Conservation (phyloP, 2,797 vertebrate species). For the Hypotaenidia philippensis region DNA sequence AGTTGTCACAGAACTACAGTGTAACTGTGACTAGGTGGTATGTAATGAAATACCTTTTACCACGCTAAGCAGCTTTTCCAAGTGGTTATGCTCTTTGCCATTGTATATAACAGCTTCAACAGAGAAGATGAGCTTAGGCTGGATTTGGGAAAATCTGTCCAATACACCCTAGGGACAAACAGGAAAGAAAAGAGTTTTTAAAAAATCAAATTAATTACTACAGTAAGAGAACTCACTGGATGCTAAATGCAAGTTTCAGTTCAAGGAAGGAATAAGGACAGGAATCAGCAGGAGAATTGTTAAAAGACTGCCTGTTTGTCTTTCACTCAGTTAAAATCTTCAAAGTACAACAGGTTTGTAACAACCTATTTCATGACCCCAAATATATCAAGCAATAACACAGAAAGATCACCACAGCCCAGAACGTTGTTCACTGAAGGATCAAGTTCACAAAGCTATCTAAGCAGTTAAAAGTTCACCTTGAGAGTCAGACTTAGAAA, state of each 20-base stretch:
- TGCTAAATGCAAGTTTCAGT: background rate
- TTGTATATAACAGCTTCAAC: constrained; percentile 96
- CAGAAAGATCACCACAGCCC: background rate
- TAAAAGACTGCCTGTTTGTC: background rate
- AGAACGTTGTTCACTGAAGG: rapidly evolving
- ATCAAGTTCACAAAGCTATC: background rate
- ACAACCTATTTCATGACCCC: background rate
- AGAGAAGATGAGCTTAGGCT: constrained; percentile 95
- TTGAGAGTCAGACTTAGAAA: background rate
- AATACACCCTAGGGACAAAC: constrained; percentile 87
- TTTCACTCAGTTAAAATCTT: background rate
- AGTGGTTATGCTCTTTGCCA: constrained; percentile 90
- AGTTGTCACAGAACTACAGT: background rate
- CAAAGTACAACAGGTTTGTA: background rate
- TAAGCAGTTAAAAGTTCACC: background rate
- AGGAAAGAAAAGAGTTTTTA: background rate
- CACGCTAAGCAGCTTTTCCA: constrained; percentile 94
- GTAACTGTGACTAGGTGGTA: background rate
- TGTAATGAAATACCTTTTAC: constrained; percentile 87
- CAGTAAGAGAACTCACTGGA: background rate
- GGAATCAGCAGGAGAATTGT: background rate
- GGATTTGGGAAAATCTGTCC: constrained; percentile 96
- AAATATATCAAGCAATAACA: background rate
- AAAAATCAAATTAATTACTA: background rate
- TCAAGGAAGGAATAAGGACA: background rate